Evolutionary conservation across 2,888 invertebrate genomes (phyloP).

Genomic region (Diarsia dahlii): DNA sequence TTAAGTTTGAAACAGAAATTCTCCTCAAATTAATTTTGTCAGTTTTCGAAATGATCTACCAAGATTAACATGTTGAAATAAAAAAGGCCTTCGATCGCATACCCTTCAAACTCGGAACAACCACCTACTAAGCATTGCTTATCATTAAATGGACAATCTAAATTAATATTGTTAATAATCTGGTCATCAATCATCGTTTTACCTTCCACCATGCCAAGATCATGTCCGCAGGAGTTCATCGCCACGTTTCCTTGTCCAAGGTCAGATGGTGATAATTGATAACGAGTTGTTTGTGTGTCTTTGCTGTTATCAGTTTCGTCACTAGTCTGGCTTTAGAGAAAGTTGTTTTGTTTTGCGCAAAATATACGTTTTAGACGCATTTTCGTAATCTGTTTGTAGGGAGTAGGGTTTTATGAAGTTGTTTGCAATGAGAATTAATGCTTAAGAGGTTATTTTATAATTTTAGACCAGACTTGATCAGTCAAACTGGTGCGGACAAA

Average conservation of each 20-base stretch:
- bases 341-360: conserved; percentile 48
- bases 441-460: neutral
- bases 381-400: conserved; percentile 18
- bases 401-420: conserved; percentile 4
- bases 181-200: conserved; percentile 41
- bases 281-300: conserved; percentile 60
- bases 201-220: conserved; percentile 55
- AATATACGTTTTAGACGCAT: conserved; percentile 26
- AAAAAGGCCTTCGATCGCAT: neutral
- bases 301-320: conserved; percentile 53
- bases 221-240: conserved; percentile 51
- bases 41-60: neutral
- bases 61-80: neutral
- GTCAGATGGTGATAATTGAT: conserved; percentile 70
- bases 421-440: conserved; percentile 1
- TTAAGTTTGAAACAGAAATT: neutral
- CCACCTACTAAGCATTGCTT: conserved; percentile 6
- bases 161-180: conserved; percentile 37
- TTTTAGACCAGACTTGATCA: neutral
- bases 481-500: neutral
- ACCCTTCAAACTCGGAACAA: conserved; percentile 15
- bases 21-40: neutral
- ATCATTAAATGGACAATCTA: conserved; percentile 25
- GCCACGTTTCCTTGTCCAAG: conserved; percentile 67
- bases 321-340: conserved; percentile 48